Evolutionary conservation across 2,888 invertebrate genomes (phyloP).

Genomic region (Apeira syringaria): DNA sequence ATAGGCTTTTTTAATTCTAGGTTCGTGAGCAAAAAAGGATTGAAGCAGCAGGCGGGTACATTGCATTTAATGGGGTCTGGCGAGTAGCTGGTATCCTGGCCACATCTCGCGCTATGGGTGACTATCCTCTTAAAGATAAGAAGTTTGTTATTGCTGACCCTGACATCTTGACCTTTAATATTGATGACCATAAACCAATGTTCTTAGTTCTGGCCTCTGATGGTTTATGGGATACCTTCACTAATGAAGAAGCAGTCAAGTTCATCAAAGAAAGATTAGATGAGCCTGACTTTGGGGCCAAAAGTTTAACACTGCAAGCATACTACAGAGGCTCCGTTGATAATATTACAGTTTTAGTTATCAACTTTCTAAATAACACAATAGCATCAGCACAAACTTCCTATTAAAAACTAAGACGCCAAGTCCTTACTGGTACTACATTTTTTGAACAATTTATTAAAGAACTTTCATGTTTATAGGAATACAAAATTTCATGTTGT

Average conservation of each 20-base stretch:
- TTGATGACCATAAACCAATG: slow-evolving; percentile 92
- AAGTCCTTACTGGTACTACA: neutral
- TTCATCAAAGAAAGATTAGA: slow-evolving; percentile 93
- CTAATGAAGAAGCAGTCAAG: slow-evolving; percentile 96
- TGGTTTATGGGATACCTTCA: slow-evolving; percentile 98
- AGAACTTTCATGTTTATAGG: slow-evolving; percentile 5
- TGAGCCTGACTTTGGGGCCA: slow-evolving; percentile 95
- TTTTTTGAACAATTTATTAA: slow-evolving; percentile 16
- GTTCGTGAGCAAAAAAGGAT: slow-evolving; percentile 95
- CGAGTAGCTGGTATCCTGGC: slow-evolving; percentile 97
- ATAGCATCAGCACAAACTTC: slow-evolving; percentile 42
- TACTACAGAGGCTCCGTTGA: slow-evolving; percentile 96
- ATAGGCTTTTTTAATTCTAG: no score
- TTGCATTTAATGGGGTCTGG: slow-evolving; percentile 98
- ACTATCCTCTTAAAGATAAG: slow-evolving; percentile 97
- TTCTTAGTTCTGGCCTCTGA: slow-evolving; percentile 97
- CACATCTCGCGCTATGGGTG: slow-evolving; percentile 96
- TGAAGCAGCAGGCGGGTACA: slow-evolving; percentile 97
- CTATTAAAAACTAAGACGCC: slow-evolving; percentile 2
- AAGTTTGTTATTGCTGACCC: slow-evolving; percentile 97
- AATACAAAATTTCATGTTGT: slow-evolving; percentile 8
- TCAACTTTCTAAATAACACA: slow-evolving; percentile 88
- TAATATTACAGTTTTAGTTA: slow-evolving; percentile 97
- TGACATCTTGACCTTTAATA: slow-evolving; percentile 95
- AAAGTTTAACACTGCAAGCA: slow-evolving; percentile 94